Base-by-base conservation (phyloP, 2,797 vertebrate genomes). In the Melanotaenia trifasciata region DNA sequence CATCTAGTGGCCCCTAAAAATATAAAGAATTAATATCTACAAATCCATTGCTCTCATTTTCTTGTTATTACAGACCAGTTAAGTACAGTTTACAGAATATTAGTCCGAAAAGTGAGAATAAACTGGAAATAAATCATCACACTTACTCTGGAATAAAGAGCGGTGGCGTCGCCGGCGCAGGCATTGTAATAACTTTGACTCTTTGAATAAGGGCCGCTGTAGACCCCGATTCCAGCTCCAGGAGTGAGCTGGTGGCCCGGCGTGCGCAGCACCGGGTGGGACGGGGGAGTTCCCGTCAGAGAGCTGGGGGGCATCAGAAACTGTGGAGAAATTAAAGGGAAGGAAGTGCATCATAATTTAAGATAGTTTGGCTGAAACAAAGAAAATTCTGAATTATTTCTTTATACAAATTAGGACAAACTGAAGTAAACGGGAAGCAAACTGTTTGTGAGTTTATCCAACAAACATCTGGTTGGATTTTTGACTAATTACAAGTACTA, bases 261-360 rank as follows among this genome's bases (percentile, higher is more conserved):
- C 5, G 97, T 96, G 84, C 96, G 95, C 91, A 98, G 94, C 78
- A 95, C 93, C 78, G 96, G 88, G 90, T 96, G 96, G 6, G 96
- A 92, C 0, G 96, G 91, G 76, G 95, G 93, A 0, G 95, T 94
- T 67, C 94, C 93, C 64, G 95, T 93, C 90, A 99, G 84, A 68
- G 97, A 94, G 81, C 96, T 95, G 84, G 97, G 94, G 82, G 94
- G 92, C 96, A 98, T 97, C 91, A 98, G 92, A 88, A 99, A 96
- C 98, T 99, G 80, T 43, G 45, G 50, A 74, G 38, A 67, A 22
- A 78, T 62, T 18, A 9, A 8, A 0, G 22, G 20, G 1, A 3
- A 0, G 5, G 45, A 50, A 2, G 43, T 22, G n/a, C 10, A 5
- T 24, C 24, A 53, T 26, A 6, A 14, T 18, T 30, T 18, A 3